Percentiles rank a stretch among this genome's conserved stretches.
Conservation (phyloP, 2,113 vertebrate species). For the Tretioscincus oriximinensis region DNA sequence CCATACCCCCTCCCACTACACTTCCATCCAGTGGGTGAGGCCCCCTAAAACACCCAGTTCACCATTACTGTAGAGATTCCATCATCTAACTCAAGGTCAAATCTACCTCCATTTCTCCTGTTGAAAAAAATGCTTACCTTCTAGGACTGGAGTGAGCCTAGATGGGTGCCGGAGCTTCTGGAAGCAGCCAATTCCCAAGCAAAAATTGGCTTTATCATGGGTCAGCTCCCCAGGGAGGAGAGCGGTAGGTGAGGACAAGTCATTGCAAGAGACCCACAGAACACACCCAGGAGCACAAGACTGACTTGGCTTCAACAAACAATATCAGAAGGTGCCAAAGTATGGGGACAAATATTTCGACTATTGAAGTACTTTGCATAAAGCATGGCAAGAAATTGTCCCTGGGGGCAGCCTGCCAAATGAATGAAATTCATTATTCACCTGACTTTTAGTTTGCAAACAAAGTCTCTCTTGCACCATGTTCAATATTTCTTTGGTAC, state of each 20-base stretch:
- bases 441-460: not conserved
- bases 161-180: not conserved
- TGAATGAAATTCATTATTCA: not conserved
- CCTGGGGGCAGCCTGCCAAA: not conserved
- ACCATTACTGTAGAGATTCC: not conserved
- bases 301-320: not conserved
- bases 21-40: no score
- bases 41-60: no score
- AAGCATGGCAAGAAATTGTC: not conserved
- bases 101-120: not conserved
- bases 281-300: not conserved
- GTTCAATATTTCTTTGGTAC: not conserved
- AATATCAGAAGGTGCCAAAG: not conserved
- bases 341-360: not conserved
- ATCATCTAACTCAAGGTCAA: not conserved
- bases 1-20: no score
- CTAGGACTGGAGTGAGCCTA: not conserved
- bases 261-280: not conserved
- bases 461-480: not conserved
- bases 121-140: constrained; percentile 3
- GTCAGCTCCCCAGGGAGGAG: constrained; percentile 9
- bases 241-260: not conserved
- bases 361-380: not conserved
- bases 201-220: not conserved
- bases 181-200: not conserved